phyloP scores from a whole-genome alignment of 2,888 invertebrate genomes.

The Nymphalis polychloros region DNA sequence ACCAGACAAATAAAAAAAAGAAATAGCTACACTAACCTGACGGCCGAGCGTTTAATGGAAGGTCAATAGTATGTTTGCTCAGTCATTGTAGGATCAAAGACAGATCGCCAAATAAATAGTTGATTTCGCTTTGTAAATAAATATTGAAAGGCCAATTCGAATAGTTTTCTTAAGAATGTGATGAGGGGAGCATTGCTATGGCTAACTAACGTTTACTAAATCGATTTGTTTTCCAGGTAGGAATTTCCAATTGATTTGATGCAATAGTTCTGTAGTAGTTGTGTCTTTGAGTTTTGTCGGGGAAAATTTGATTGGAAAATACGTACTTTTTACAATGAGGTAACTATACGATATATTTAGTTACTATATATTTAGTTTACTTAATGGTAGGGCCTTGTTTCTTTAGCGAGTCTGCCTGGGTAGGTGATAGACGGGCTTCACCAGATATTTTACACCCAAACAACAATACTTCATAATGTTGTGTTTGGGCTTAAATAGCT shows the following conservation, averaged over 20 bases:
- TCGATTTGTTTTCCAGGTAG: slow-evolving; percentile 47
- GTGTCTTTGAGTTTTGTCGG: neutral
- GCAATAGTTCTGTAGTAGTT: slow-evolving; percentile 1
- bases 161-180: slow-evolving; percentile 69
- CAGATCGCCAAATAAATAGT: slow-evolving; percentile 78
- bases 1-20: neutral
- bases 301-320: no score
- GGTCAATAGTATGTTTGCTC: slow-evolving; percentile 68
- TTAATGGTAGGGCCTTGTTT: no score
- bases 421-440: no score
- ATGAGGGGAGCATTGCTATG: slow-evolving; percentile 51
- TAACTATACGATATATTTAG: no score
- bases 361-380: no score
- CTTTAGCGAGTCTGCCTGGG: no score
- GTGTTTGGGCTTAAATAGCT: no score
- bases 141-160: slow-evolving; percentile 58
- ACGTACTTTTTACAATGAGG: no score
- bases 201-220: slow-evolving; percentile 69
- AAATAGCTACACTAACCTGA: slow-evolving; percentile 50
- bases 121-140: slow-evolving; percentile 78
- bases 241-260: slow-evolving; percentile 15
- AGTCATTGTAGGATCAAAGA: slow-evolving; percentile 75
- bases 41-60: slow-evolving; percentile 55
- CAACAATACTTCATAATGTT: no score
- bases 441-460: no score